These are phyloP conservation scores for Orientallactaga bullata DNA, from an alignment of 2,113 vertebrate species.

Conservation along the genomic window DNA sequence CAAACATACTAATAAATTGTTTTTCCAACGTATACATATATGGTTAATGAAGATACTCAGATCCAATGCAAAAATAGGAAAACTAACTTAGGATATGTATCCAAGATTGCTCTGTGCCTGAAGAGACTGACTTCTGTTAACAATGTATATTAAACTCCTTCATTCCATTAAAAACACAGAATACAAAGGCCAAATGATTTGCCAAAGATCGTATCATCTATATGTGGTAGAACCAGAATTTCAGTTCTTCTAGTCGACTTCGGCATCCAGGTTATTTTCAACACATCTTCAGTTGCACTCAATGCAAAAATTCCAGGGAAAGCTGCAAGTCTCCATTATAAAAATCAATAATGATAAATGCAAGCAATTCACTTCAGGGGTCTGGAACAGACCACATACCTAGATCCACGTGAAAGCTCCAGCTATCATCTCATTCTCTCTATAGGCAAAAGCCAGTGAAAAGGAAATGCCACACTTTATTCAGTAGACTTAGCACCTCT, in stretches of 20 bases:
- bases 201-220: background rate
- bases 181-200: background rate
- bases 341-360: constrained; percentile 25
- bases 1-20: background rate
- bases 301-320: background rate
- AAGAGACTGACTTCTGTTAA: background rate
- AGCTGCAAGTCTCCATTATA: background rate
- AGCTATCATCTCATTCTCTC: background rate
- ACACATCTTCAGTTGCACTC: background rate
- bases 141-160: background rate
- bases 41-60: background rate
- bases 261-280: background rate
- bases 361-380: background rate
- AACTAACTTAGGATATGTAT: background rate
- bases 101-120: background rate
- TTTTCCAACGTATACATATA: background rate
- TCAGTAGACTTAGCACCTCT: background rate
- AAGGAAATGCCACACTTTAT: background rate
- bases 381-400: background rate
- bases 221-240: background rate
- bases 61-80: background rate
- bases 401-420: background rate
- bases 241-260: background rate
- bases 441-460: background rate
- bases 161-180: background rate